Evolutionary conservation across 23 tunicate species (phyloP).

Genomic region (Styela plicata): DNA sequence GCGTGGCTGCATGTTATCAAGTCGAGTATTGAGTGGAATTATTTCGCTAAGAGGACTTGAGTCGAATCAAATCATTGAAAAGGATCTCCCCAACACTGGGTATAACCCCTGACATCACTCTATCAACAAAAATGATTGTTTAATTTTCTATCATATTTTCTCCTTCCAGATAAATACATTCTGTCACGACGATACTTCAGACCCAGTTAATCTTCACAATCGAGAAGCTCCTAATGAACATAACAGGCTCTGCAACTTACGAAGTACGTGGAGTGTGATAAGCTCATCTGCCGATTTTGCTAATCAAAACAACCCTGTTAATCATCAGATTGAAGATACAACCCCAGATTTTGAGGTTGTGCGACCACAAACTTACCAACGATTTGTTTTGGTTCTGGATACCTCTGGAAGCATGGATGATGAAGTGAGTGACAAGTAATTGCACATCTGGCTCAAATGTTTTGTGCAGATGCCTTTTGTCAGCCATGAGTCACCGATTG

Average conservation of each 20-base stretch:
- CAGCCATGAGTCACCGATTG: no score
- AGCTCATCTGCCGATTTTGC: slow-evolving; percentile 37
- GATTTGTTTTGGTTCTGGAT: slow-evolving; percentile 64
- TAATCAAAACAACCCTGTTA: slow-evolving; percentile 22
- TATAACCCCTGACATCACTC: no score
- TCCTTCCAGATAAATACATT: slow-evolving; percentile 48
- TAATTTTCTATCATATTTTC: no score
- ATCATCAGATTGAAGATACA: slow-evolving; percentile 8
- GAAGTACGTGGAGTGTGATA: slow-evolving; percentile 61
- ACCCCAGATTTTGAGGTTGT: slow-evolving; percentile 37
- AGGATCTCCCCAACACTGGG: no score
- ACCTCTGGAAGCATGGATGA: slow-evolving; percentile 68
- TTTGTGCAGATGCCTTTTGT: no score
- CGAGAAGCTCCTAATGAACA: slow-evolving; percentile 61
- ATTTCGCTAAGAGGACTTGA: no score
- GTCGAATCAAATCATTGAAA: no score
- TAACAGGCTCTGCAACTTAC: slow-evolving; percentile 41
- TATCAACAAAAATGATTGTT: no score
- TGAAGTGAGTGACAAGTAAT: slow-evolving; percentile 12
- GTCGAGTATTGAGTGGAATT: no score
- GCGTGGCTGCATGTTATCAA: no score
- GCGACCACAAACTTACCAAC: slow-evolving; percentile 13
- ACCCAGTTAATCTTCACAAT: slow-evolving; percentile 41
- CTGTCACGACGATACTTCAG: slow-evolving; percentile 49
- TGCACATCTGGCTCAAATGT: no score